Conservation (phyloP, 2,888 invertebrate genomes). For the Strigamia crassipes region DNA sequence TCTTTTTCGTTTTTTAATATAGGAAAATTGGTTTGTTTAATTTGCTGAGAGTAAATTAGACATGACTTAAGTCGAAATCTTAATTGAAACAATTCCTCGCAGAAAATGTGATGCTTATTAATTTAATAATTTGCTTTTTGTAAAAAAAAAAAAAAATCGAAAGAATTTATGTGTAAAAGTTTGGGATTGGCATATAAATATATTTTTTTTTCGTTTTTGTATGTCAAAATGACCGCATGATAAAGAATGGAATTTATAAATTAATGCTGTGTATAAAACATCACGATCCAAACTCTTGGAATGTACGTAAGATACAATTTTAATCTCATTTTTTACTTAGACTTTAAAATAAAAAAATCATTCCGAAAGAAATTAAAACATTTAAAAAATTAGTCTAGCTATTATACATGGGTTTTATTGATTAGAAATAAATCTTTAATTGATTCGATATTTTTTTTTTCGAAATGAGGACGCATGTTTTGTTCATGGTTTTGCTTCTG, state of each 20-base stretch:
- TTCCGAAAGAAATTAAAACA: no score
- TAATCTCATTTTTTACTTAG: no score
- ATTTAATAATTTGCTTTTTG: not conserved
- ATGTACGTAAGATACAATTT: no score
- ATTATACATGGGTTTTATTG: no score
- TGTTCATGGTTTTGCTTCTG: conserved; percentile 13
- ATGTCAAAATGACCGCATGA: not conserved
- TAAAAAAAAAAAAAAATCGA: not conserved
- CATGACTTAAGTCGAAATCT: not conserved
- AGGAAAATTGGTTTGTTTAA: conserved; percentile 7
- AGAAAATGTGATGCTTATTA: not conserved
- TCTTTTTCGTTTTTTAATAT: not conserved
- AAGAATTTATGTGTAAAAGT: not conserved
- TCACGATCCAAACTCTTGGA: not conserved
- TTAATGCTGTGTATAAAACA: not conserved
- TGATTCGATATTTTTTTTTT: not conserved
- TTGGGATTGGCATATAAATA: not conserved
- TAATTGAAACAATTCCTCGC: not conserved
- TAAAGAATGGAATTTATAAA: not conserved
- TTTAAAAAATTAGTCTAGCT: no score
- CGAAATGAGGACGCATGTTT: not conserved
- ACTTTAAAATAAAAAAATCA: no score
- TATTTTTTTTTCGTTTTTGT: not conserved
- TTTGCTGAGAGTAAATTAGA: not conserved
- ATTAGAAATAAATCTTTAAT: not conserved